These are phyloP conservation scores for Limnephilus auricula DNA, from an alignment of 2,888 invertebrate genomes.

Conservation along the genomic window DNA sequence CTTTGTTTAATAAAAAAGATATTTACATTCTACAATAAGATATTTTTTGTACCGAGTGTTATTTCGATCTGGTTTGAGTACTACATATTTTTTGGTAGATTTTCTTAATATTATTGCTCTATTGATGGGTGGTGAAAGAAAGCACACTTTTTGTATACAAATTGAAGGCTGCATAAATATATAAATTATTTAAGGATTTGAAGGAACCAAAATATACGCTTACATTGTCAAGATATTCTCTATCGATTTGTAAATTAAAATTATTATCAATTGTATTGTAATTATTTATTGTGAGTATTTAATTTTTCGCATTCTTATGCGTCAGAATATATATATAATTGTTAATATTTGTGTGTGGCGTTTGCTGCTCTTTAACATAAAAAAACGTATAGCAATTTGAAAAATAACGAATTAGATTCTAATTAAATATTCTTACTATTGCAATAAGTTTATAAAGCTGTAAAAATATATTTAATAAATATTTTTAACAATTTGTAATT, in stretches of 20 bases:
- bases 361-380: slow-evolving; percentile 60
- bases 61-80: background rate
- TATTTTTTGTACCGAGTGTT: background rate
- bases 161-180: slow-evolving; percentile 56
- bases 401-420: slow-evolving; percentile 60
- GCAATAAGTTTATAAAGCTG: slow-evolving; percentile 37
- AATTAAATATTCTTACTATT: slow-evolving; percentile 10
- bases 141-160: slow-evolving; percentile 53
- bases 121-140: background rate
- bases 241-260: slow-evolving; percentile 5
- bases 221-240: slow-evolving; percentile 50
- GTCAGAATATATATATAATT: slow-evolving; percentile 55
- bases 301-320: slow-evolving; percentile 52
- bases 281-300: slow-evolving; percentile 21
- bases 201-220: slow-evolving; percentile 62
- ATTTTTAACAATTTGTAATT: slow-evolving; percentile 9
- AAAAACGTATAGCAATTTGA: slow-evolving; percentile 63
- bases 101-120: background rate
- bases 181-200: slow-evolving; percentile 37
- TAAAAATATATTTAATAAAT: slow-evolving; percentile 15
- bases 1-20: background rate
- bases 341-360: slow-evolving; percentile 64
- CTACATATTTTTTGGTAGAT: background rate
- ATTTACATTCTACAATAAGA: background rate
- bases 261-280: background rate